Percentiles rank a stretch among this genome's conserved stretches.
phyloP scores from a whole-genome alignment of 1,140 invertebrate species.

The Drosophila truncata region DNA sequence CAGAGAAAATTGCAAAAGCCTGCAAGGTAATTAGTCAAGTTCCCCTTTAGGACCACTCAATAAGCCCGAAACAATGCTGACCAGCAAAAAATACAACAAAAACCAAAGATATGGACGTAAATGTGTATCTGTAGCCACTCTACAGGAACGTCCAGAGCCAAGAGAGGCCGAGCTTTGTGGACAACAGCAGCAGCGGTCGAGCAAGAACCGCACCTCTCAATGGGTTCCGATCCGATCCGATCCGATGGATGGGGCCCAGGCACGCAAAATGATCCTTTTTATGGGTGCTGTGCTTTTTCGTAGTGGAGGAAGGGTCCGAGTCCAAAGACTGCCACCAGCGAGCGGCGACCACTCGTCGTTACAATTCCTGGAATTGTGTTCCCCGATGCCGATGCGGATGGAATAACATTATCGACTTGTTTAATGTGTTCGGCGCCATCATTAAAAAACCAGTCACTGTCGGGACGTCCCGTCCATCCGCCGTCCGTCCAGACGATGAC shows the following conservation, averaged over 20 bases:
- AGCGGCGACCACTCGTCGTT: conserved; percentile 51
- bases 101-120: conserved; percentile 13
- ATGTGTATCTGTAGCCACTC: conserved; percentile 25
- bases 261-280: conserved; percentile 52
- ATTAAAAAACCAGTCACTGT: conserved; percentile 77
- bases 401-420: conserved; percentile 81
- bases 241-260: conserved; percentile 42
- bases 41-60: conserved; percentile 32
- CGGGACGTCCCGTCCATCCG: conserved; percentile 67
- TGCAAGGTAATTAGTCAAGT: conserved; percentile 44
- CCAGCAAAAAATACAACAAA: conserved; percentile 18
- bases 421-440: conserved; percentile 80
- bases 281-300: conserved; percentile 34
- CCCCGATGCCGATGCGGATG: conserved; percentile 63
- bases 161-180: conserved; percentile 18
- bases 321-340: conserved; percentile 37
- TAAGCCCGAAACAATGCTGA: conserved; percentile 37
- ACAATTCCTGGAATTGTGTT: conserved; percentile 78
- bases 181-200: conserved; percentile 15
- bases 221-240: conserved; percentile 33
- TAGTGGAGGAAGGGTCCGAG: conserved; percentile 20
- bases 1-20: conserved; percentile 13
- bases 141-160: conserved; percentile 13
- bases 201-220: conserved; percentile 45
- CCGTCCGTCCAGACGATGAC: conserved; percentile 61